A percentile compares a stretch with the other conserved stretches of the same genome.
Evolutionary conservation across 2,113 vertebrate genomes (phyloP).

Genomic region (Thalassoma bifasciatum): DNA sequence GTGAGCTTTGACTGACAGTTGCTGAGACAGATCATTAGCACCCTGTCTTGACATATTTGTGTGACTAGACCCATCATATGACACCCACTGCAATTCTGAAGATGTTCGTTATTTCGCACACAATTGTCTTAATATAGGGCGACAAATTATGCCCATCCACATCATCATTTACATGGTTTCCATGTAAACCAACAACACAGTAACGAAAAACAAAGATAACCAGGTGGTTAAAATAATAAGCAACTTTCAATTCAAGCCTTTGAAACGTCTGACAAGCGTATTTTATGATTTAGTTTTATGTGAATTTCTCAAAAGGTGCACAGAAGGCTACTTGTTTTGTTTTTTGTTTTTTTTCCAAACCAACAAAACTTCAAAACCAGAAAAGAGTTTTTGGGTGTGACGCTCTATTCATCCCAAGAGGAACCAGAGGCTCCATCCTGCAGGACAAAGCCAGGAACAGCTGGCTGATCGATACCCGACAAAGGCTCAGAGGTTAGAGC

Average conservation of each 20-base stretch:
- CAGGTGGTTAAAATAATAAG: conserved; percentile 45
- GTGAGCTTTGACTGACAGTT: conserved; percentile 59
- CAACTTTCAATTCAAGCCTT: conserved; percentile 53
- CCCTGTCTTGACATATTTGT: conserved; percentile 57
- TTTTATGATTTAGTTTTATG: conserved; percentile 35
- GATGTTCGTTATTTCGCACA: conserved; percentile 73
- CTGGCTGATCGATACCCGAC: conserved; percentile 86
- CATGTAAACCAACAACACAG: conserved; percentile 59
- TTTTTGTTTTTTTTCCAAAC: conserved; percentile 33
- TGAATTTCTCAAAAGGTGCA: neutral
- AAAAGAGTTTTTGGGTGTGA: conserved; percentile 51
- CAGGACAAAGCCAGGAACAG: conserved; percentile 82
- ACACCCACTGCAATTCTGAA: conserved; percentile 59
- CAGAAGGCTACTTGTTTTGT: conserved; percentile 26
- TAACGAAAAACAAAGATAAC: conserved; percentile 54
- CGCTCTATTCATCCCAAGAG: conserved; percentile 71
- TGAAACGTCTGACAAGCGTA: conserved; percentile 11
- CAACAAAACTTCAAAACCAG: conserved; percentile 46
- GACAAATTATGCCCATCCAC: conserved; percentile 66
- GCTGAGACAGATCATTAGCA: conserved; percentile 66
- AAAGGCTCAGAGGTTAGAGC: conserved; percentile 85
- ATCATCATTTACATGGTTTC: conserved; percentile 59
- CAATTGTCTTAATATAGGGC: conserved; percentile 75
- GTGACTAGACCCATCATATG: conserved; percentile 55
- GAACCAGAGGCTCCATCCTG: conserved; percentile 75